Percentiles rank a stretch among this genome's conserved stretches.
Evolutionary conservation across 2,888 invertebrate species (phyloP).

Genomic region (Pseudococcus viburni): DNA sequence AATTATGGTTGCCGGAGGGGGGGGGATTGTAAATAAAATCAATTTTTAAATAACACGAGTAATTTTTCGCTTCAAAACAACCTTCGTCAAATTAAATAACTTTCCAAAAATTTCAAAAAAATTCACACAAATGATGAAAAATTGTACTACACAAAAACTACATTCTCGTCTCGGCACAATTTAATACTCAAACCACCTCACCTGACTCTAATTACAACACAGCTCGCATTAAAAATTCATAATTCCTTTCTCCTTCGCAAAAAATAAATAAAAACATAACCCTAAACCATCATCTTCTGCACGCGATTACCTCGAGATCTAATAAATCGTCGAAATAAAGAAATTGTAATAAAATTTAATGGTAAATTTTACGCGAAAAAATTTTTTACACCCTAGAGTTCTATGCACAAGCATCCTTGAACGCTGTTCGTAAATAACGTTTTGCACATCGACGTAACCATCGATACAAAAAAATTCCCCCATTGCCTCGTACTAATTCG

Average conservation of each 20-base stretch:
- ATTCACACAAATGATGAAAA: not conserved
- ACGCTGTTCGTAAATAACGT: not conserved
- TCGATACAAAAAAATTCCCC: not conserved
- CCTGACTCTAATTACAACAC: no score
- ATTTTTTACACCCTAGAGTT: not conserved
- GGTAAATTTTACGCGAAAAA: conserved; percentile 7
- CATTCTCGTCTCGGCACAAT: no score
- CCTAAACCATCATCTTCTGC: not conserved
- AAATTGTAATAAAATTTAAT: conserved; percentile 38
- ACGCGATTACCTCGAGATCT: not conserved
- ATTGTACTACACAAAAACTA: no score
- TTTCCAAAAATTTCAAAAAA: no score
- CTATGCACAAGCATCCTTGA: not conserved
- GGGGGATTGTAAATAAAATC: no score
- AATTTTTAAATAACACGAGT: no score
- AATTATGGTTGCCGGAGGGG: no score
- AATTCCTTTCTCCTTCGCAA: not conserved
- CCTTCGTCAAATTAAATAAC: no score
- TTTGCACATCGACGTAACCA: not conserved
- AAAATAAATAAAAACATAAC: not conserved
- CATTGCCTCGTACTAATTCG: not conserved
- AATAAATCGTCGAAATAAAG: conserved; percentile 12
- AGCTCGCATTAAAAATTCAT: not conserved
- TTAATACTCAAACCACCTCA: no score
- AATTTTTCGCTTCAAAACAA: no score